Conservation (phyloP, 2,797 vertebrate genomes). For the Neopelma chrysocephalum region DNA sequence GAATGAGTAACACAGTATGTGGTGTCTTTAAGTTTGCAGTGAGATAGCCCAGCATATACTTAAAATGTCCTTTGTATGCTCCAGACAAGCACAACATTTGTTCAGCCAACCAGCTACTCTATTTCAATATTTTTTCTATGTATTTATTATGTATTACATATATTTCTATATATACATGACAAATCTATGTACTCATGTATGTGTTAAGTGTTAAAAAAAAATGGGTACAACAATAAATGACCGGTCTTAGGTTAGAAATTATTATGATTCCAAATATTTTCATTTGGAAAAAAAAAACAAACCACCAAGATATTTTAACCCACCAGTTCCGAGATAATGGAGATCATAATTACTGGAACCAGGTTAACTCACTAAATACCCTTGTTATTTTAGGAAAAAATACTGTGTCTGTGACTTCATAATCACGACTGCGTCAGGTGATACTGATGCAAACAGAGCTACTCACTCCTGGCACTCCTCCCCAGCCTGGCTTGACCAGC, state of each 20-base stretch:
- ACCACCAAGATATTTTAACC: not conserved
- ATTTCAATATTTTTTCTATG: not conserved
- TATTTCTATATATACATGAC: not conserved
- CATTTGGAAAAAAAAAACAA: not conserved
- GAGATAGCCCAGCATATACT: not conserved
- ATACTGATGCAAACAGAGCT: not conserved
- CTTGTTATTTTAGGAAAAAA: not conserved
- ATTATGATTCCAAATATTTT: not conserved
- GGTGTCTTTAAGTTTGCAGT: not conserved
- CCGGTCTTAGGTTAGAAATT: not conserved
- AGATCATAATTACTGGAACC: not conserved
- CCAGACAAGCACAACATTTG: not conserved
- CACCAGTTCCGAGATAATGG: not conserved
- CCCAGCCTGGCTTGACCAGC: not conserved
- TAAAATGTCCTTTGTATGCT: not conserved
- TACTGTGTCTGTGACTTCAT: too few species aligned
- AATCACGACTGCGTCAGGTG: accelerated
- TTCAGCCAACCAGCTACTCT: conserved; percentile 11
- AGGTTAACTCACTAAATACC: not conserved
- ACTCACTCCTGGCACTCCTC: not conserved
- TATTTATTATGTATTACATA: not conserved
- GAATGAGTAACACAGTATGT: not conserved
- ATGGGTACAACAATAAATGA: not conserved
- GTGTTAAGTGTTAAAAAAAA: not conserved
- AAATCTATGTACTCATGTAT: not conserved